Evolutionary conservation across 2,113 vertebrate genomes (phyloP).

Genomic region (Albula glossodonta): DNA sequence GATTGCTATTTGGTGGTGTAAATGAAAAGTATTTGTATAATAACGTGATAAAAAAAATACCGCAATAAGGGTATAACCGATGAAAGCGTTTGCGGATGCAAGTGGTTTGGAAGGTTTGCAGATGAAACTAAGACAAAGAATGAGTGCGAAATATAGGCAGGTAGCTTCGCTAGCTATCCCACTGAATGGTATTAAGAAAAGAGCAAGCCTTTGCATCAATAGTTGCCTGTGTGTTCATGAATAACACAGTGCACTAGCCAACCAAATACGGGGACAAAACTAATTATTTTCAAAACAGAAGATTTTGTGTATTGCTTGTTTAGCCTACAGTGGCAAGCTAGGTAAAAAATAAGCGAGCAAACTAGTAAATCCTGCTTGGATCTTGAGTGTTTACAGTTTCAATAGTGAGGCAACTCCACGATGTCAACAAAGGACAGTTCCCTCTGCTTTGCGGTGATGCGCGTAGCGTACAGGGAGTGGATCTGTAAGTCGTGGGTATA

Average conservation of each 20-base stretch:
- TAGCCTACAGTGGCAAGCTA: not conserved
- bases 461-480: not conserved
- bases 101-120: not conserved
- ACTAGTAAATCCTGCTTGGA: not conserved
- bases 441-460: conserved; percentile 1
- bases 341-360: not conserved
- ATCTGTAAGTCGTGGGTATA: not conserved
- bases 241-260: not conserved
- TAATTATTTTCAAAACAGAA: not conserved
- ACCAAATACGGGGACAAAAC: not conserved
- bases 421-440: conserved; percentile 3
- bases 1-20: conserved; percentile 18
- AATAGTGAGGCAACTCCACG: conserved; percentile 5
- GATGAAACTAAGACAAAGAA: conserved; percentile 14
- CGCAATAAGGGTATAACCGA: not conserved
- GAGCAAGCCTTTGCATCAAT: not conserved
- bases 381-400: not conserved
- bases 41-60: not conserved
- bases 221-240: not conserved
- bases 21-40: not conserved
- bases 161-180: not conserved
- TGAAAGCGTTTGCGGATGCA: too few relatives aligned
- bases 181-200: not conserved
- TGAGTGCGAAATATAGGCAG: not conserved
- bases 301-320: not conserved